Conservation (phyloP, 2,888 invertebrate genomes). For the Cataglyphis albicans region DNA sequence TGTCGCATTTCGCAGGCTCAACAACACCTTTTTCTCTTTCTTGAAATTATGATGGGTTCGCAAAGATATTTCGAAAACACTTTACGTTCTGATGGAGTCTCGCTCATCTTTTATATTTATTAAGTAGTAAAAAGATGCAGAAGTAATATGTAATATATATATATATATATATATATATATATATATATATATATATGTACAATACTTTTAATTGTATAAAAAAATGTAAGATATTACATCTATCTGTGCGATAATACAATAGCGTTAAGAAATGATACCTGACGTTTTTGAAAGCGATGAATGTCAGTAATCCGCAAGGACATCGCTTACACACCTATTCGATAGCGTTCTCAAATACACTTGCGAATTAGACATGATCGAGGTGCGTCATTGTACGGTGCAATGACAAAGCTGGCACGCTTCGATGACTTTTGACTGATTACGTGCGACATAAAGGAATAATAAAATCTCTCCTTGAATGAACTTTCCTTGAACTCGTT, state of each 20-base stretch:
- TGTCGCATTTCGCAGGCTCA: constrained; percentile 56
- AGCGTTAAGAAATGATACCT: constrained; percentile 14
- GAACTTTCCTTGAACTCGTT: constrained; percentile 68
- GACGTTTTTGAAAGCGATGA: constrained; percentile 42
- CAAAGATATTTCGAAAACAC: constrained; percentile 54
- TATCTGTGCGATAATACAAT: neutral
- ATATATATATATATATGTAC: neutral
- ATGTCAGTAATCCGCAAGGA: constrained; percentile 50
- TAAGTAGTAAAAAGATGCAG: neutral
- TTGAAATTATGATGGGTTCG: constrained; percentile 56
- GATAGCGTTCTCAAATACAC: constrained; percentile 31
- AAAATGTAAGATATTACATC: neutral
- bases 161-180: neutral
- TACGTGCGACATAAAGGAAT: constrained; percentile 56
- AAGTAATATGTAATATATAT: neutral
- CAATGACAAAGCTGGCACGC: constrained; percentile 54
- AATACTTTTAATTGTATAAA: neutral
- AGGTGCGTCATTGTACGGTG: constrained; percentile 45
- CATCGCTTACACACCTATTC: constrained; percentile 34
- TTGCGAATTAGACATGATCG: constrained; percentile 49
- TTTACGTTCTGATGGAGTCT: neutral
- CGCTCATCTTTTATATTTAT: neutral
- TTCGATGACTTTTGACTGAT: constrained; percentile 61
- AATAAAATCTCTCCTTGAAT: constrained; percentile 55
- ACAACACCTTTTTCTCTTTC: neutral